Percentiles rank a stretch among this genome's conserved stretches.
phyloP scores from a whole-genome alignment of 2,888 invertebrate species.

The Amblyjoppa fuscipennis region DNA sequence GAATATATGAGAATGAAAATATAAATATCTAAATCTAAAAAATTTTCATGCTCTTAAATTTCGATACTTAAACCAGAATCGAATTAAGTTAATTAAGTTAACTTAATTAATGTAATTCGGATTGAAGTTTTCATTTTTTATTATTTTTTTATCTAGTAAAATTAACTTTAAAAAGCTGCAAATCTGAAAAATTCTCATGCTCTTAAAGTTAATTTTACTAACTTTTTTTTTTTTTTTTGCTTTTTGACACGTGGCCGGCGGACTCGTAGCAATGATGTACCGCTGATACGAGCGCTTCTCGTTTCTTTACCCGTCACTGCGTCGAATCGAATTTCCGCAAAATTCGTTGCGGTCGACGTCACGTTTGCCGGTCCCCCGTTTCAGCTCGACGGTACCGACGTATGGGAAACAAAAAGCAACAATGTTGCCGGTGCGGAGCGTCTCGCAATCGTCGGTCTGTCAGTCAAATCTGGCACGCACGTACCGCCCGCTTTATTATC shows the following conservation, averaged over 20 bases:
- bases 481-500: conserved; percentile 40
- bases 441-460: conserved; percentile 43
- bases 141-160: too few relatives aligned
- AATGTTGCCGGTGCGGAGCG: conserved; percentile 15
- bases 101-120: too few relatives aligned
- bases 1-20: too few relatives aligned
- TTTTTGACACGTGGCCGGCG: conserved; percentile 7
- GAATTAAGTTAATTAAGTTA: too few relatives aligned
- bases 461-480: conserved; percentile 61
- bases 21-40: too few relatives aligned
- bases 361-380: conserved; percentile 12
- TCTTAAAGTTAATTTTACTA: not conserved
- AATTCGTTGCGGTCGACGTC: conserved; percentile 30
- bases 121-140: too few relatives aligned
- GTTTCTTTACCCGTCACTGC: not conserved
- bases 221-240: not conserved
- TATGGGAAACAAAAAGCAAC: conserved; percentile 17
- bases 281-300: not conserved
- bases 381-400: conserved; percentile 9
- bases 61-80: too few relatives aligned
- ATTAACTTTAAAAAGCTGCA: too few relatives aligned
- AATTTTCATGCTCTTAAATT: too few relatives aligned
- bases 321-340: conserved; percentile 39
- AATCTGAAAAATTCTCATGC: too few relatives aligned
- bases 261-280: conserved; percentile 13